Conservation (phyloP, 2,797 vertebrate species). For the Rhyacichthys aspro region DNA sequence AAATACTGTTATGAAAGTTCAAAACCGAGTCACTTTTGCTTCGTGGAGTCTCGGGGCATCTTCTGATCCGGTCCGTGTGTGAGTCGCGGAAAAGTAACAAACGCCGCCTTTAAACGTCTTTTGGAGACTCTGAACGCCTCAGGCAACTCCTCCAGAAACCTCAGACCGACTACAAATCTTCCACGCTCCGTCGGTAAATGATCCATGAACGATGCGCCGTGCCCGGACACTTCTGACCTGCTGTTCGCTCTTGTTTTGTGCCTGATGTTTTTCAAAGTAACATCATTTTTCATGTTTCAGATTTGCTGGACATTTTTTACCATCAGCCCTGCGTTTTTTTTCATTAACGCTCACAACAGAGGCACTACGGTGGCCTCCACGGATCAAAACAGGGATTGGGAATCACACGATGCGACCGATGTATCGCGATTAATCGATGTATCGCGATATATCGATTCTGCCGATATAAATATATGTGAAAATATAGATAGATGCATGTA, state of each 20-base stretch:
- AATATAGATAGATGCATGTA: too few species aligned
- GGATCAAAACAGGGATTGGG: too few species aligned
- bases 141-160: constrained; percentile 19
- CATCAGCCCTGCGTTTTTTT: neutral
- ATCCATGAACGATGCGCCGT: constrained; percentile 6
- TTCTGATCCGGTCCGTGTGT: constrained; percentile 32
- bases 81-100: constrained; percentile 19
- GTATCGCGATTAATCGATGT: too few species aligned
- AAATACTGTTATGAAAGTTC: constrained; percentile 22
- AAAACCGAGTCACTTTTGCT: constrained; percentile 4
- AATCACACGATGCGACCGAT: too few species aligned
- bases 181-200: constrained; percentile 1
- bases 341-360: too few species aligned
- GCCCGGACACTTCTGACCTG: constrained; percentile 4
- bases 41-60: neutral
- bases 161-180: neutral
- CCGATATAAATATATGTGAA: too few species aligned
- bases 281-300: neutral
- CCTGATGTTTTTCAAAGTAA: neutral
- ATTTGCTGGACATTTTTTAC: neutral
- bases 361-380: too few species aligned
- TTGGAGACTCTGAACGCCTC: constrained; percentile 4
- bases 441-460: too few species aligned
- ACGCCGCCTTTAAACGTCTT: constrained; percentile 14
- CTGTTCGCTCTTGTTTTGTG: constrained; percentile 4